These are phyloP conservation scores for Meloe dianella DNA, from an alignment of 2,888 invertebrate species.

Conservation along the genomic window DNA sequence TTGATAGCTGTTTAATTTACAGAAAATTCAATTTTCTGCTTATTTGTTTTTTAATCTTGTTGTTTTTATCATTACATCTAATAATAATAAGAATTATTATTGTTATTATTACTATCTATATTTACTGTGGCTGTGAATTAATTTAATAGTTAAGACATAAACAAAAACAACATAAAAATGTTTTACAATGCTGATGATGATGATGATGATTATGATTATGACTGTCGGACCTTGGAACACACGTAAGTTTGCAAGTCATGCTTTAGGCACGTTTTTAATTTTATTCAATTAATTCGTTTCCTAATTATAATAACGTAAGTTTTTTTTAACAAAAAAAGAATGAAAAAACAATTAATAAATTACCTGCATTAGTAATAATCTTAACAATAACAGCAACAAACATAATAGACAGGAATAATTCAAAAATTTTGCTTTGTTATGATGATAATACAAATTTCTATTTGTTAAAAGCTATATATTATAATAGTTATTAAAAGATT, in stretches of 20 bases:
- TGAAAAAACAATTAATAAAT: neutral
- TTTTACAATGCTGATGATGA: neutral
- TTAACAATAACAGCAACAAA: no score
- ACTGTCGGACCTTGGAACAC: slow-evolving; percentile 11
- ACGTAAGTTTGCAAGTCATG: slow-evolving; percentile 17
- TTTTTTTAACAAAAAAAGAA: neutral
- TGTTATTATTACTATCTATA: neutral
- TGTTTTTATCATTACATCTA: no score
- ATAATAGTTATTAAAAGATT: neutral
- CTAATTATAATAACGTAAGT: neutral
- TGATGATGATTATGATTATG: neutral
- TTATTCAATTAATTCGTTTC: neutral
- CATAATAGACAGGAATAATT: no score
- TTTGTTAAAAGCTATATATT: no score
- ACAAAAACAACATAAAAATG: neutral
- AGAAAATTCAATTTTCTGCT: no score
- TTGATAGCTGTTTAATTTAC: no score
- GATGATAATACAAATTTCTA: slow-evolving; percentile 11
- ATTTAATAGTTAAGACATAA: neutral
- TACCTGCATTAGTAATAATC: neutral
- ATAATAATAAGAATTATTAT: neutral
- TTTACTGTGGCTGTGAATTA: neutral
- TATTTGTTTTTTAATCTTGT: no score
- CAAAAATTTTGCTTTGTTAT: neutral
- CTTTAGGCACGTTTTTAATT: neutral